These are phyloP conservation scores for Lepidothrix coronata DNA, from an alignment of 2,113 vertebrate genomes.

Conservation along the genomic window DNA sequence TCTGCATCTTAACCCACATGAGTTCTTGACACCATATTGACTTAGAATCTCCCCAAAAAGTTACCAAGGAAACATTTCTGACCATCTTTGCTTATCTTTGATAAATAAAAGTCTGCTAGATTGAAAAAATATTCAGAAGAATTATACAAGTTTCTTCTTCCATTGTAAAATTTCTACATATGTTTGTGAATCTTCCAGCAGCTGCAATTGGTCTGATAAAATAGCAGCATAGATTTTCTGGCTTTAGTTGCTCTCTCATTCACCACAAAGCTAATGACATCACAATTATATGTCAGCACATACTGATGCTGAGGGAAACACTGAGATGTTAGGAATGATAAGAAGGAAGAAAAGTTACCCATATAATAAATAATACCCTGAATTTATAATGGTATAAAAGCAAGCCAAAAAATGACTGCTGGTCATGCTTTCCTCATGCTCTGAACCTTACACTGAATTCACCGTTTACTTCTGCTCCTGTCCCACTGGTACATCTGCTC, in stretches of 20 bases:
- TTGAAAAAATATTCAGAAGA: background rate
- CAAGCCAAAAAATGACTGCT: background rate
- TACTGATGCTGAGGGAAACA: background rate
- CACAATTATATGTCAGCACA: background rate
- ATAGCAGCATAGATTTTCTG: background rate
- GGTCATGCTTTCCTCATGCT: rapidly evolving
- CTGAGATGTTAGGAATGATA: background rate
- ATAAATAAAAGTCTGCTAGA: background rate
- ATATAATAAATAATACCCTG: background rate
- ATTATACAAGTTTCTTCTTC: background rate
- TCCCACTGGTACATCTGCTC: background rate
- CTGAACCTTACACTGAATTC: background rate
- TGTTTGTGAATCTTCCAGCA: background rate
- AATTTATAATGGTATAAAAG: background rate
- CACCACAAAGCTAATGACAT: background rate
- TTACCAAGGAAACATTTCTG: background rate
- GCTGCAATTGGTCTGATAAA: background rate
- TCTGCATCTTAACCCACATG: background rate
- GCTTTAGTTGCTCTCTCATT: background rate
- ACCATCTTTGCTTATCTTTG: background rate
- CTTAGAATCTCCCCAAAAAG: background rate
- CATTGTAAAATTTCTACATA: background rate
- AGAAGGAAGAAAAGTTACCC: background rate
- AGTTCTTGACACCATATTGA: background rate
- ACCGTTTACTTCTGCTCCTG: background rate